Base-by-base conservation (phyloP, 2,888 invertebrate genomes). In the Brachypterus glaber region DNA sequence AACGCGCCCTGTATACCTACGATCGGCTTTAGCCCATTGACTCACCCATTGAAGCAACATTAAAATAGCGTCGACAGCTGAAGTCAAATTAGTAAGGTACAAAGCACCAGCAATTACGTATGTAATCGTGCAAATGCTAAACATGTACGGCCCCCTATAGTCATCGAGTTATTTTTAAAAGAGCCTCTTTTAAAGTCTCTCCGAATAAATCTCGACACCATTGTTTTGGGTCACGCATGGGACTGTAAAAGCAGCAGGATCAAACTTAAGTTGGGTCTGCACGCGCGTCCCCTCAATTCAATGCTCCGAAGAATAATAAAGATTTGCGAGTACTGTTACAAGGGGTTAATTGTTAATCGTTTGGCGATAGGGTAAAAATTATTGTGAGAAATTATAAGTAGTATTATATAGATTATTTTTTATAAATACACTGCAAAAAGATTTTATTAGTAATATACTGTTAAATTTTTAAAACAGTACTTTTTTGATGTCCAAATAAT, bases 181-280 rank as follows among this genome's bases (percentile, higher is more conserved):
- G 21, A 7, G 7, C 21, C 21, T 7, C 9, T 21, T 5, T 7
- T 7, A 41, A 42, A 47, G 45, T 38, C 41, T 40, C 43, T 46
- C 44, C 42, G 41, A 45, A 50, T 51, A 51, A 57, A 57, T 57
- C 57, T 53, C 48, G 37, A 44, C 47, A 41, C 52, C 50, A 58
- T 59, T 58, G 58, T 58, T 51, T 40, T 44, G 49, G 51, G 52
- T 56, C 59, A 59, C 59, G 59, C 53, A 51, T 51, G 47, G 48
- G 39, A 45, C 46, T 40, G 30, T 32, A 35, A 30, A 30, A 36
- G 34, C 35, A 24, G 24, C 15, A 30, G 36, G 26, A 14, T 31
- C 21, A 5, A n/a, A n/a, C n/a, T n/a, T n/a, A n/a, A n/a, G n/a
- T n/a, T 5, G 7, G 21, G 9, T 21, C 21, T 9, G 21, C 5